Conservation (phyloP, 2,888 invertebrate genomes). For the Sepiola atlantica region DNA sequence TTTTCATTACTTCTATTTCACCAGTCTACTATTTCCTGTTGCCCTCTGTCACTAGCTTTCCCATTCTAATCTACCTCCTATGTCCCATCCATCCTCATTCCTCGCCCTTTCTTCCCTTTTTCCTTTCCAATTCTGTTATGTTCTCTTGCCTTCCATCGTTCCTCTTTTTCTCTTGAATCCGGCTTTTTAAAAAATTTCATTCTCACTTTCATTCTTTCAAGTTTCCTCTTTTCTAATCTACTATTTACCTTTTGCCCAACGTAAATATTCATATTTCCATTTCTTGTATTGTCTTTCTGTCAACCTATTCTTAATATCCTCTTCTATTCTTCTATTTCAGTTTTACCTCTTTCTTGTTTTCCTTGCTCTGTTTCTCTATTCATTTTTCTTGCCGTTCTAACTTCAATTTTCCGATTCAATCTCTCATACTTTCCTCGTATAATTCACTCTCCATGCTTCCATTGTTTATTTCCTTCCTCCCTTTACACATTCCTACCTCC, state of each 20-base stretch:
- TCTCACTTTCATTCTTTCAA: no score
- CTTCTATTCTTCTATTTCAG: not conserved
- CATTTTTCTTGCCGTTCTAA: not conserved
- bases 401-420: not conserved
- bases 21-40: not conserved
- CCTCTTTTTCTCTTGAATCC: not conserved
- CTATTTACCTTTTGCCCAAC: no score
- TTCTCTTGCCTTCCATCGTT: not conserved
- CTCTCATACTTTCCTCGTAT: not conserved
- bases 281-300: not conserved
- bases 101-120: no score
- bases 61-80: not conserved
- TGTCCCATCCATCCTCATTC: no score
- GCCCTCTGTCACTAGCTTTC: rapidly evolving
- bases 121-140: no score
- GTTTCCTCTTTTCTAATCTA: no score
- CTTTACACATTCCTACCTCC: not conserved
- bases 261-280: no score
- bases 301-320: not conserved
- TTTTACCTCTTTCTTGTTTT: not conserved
- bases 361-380: not conserved
- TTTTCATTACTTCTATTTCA: not conserved
- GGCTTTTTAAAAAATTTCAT: no score
- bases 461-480: not conserved
- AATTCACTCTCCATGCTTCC: not conserved